Evolutionary conservation across 2,888 invertebrate species (phyloP), one percentile per base, ranked within the genome.

Genomic region (Netelia fuscicornis): DNA sequence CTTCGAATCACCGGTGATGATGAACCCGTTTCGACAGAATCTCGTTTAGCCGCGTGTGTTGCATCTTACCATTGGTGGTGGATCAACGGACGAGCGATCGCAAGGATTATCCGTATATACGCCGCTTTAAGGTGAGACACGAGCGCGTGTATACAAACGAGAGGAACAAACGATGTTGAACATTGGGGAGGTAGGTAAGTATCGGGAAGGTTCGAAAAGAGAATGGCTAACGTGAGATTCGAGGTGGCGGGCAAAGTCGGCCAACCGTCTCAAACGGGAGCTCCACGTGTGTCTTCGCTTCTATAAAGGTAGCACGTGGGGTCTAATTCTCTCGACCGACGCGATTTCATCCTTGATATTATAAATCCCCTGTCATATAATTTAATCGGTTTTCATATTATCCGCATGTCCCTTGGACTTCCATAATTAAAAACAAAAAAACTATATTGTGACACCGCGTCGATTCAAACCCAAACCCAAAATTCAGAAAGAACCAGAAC

Each of bases 401-500:
- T 9, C 11, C 60, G 23, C 60, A 75, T 86, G 84, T 83, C 83
- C 86, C 86, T 87, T 81, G 11, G 64, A 60, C 70, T 23, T 52
- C 25, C 48, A 37, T 37, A 37, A 37, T 6, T 37, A 87, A 89
- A 90, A 88, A 89, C 88, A 84, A 83, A 85, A 88, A 87, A 89
- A 90, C 89, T 0, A 48, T 2, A 91, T 89, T 90, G 89, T 89
- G 89, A 90, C 89, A 88, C 79, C 58, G 6, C 6, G 37, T 6
- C 37, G 84, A 56, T 37, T 77, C 65, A 48, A 48, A 48, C 10
- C 10, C 30, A 1, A 17, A 30, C 2, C 30, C 2, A 30, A 30
- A 30, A 30, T 30, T 2, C 0, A 2, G 30, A 30, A 20, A 20
- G 20, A 20, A 20, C 1, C 20, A 20, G 20, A 20, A 20, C 20